Conservation (phyloP, 2,888 invertebrate species). For the Melolontha melolontha region DNA sequence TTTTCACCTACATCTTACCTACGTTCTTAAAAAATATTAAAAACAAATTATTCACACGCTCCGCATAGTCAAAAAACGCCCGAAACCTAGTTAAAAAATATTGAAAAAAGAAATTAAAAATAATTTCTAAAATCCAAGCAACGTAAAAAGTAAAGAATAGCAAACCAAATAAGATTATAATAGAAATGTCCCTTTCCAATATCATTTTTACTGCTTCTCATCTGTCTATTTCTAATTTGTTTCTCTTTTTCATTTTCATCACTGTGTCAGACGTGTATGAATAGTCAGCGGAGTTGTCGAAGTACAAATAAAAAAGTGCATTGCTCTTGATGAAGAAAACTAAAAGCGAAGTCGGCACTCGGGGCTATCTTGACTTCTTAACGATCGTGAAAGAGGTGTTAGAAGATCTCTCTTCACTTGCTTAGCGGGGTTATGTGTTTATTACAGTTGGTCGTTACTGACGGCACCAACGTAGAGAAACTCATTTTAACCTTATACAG, state of each 20-base stretch:
- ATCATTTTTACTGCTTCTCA: not conserved
- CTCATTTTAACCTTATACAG: conserved; percentile 43
- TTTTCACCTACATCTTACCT: too few relatives aligned
- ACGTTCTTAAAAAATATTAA: too few relatives aligned
- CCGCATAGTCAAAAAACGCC: too few relatives aligned
- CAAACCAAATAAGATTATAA: too few relatives aligned
- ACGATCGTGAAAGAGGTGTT: conserved; percentile 55
- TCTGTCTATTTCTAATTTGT: not conserved
- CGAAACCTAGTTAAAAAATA: too few relatives aligned
- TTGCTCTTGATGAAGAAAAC: conserved; percentile 52
- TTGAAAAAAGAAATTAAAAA: too few relatives aligned
- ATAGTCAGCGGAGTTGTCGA: conserved; percentile 19
- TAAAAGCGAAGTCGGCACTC: conserved; percentile 56
- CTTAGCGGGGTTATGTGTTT: conserved; percentile 44
- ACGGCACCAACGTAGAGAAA: conserved; percentile 28
- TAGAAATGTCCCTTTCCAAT: too few relatives aligned
- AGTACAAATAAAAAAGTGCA: conserved; percentile 43
- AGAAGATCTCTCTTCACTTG: conserved; percentile 44
- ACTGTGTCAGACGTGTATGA: conserved; percentile 20
- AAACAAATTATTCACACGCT: too few relatives aligned
- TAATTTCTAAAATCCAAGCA: too few relatives aligned
- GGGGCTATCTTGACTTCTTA: conserved; percentile 52
- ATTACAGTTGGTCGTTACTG: conserved; percentile 36
- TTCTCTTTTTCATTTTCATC: conserved; percentile 6
- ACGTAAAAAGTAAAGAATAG: too few relatives aligned